A percentile compares a stretch with the other conserved stretches of the same genome.
These are phyloP conservation scores for Hemibagrus guttatus DNA, from an alignment of 2,797 vertebrate species.

Conservation along the genomic window DNA sequence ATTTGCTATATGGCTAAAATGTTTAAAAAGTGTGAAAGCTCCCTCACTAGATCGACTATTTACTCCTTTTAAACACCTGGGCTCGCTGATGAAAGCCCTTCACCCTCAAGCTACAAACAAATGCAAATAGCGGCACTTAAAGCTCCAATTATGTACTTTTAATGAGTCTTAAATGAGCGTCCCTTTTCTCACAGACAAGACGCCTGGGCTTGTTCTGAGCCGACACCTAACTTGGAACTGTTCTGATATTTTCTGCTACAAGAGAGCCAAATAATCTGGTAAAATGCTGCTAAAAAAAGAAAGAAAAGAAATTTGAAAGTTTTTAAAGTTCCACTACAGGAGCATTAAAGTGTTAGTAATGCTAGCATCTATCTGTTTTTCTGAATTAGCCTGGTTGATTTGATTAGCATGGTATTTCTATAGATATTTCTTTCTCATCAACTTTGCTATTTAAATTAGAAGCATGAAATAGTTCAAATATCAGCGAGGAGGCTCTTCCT, in stretches of 20 bases:
- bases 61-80: neutral
- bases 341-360: neutral
- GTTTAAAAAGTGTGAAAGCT: neutral
- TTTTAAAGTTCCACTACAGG: neutral
- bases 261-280: neutral
- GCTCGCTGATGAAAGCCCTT: neutral
- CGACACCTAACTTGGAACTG: conserved; percentile 15
- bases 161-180: conserved; percentile 16
- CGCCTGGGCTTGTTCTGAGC: conserved; percentile 6
- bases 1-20: neutral
- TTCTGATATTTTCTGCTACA: neutral
- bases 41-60: neutral
- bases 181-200: conserved; percentile 10
- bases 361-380: neutral
- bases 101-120: conserved; percentile 9
- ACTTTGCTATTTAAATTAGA: neutral
- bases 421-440: neutral
- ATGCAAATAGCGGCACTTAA: neutral
- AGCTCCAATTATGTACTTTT: conserved; percentile 27
- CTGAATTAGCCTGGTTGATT: neutral
- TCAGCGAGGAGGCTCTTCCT: neutral
- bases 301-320: neutral
- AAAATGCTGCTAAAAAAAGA: too few relatives aligned
- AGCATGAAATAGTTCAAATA: neutral
- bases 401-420: neutral